Conservation (phyloP, 1,140 invertebrate species). For the Drosophila asahinai region DNA sequence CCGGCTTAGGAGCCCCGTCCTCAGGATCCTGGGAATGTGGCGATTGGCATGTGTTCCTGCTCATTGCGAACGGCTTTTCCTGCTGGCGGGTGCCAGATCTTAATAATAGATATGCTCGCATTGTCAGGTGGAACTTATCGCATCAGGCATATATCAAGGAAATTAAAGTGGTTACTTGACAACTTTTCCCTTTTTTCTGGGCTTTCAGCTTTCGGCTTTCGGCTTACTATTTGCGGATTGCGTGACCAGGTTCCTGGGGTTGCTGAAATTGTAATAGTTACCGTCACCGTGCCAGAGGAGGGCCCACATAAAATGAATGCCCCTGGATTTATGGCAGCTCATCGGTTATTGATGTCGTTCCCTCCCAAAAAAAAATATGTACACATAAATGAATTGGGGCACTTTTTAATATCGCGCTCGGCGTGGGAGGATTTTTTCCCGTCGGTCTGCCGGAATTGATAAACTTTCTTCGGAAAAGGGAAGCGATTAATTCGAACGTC, state of each 20-base stretch:
- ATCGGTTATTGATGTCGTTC: conserved; percentile 67
- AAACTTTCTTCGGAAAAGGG: conserved; percentile 20
- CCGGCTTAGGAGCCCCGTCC: conserved; percentile 36
- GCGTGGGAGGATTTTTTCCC: conserved; percentile 8
- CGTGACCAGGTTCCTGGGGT: conserved; percentile 31
- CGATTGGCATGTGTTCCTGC: conserved; percentile 75
- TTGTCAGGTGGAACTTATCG: conserved; percentile 78
- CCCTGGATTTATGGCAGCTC: conserved; percentile 57
- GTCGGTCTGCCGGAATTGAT: conserved; percentile 21
- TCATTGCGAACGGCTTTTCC: conserved; percentile 43
- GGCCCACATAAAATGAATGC: conserved; percentile 37
- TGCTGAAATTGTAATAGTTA: conserved; percentile 44
- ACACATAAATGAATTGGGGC: conserved; percentile 37
- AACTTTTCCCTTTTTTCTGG: conserved; percentile 17
- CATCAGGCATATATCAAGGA: conserved; percentile 69
- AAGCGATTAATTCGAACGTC: conserved; percentile 30
- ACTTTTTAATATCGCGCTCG: conserved; percentile 45
- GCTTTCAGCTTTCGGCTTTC: neutral
- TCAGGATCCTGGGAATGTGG: conserved; percentile 36
- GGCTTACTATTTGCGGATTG: conserved; percentile 8
- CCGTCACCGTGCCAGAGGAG: conserved; percentile 7
- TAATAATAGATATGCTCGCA: conserved; percentile 74
- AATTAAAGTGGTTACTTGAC: conserved; percentile 65
- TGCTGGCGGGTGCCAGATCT: conserved; percentile 63
- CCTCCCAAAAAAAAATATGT: conserved; percentile 18